Conservation (phyloP, 1,140 invertebrate species). For the Saccostrea cuccullata region DNA sequence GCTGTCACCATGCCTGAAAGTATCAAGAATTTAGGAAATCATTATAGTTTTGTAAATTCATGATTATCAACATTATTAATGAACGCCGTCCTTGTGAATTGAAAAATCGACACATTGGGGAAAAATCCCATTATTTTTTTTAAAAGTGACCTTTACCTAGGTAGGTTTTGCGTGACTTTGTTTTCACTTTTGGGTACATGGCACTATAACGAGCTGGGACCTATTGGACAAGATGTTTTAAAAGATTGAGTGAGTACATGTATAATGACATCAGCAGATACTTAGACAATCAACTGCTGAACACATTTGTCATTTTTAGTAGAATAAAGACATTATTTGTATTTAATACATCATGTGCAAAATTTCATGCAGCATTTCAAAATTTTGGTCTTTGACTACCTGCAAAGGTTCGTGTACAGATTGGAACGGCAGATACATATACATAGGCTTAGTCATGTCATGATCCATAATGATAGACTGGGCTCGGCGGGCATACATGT, state of each 20-base stretch:
- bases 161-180: conserved; percentile 44
- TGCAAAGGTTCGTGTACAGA: conserved; percentile 74
- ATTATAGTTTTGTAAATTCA: not conserved
- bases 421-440: conserved; percentile 75
- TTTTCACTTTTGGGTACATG: conserved; percentile 45
- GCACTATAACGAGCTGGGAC: conserved; percentile 41
- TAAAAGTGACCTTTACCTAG: conserved; percentile 26
- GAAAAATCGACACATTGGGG: too few species aligned
- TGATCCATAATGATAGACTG: conserved; percentile 60
- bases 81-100: too few species aligned
- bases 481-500: conserved; percentile 68
- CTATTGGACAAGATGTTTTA: not conserved
- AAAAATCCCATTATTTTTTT: not conserved
- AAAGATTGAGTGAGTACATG: too few species aligned
- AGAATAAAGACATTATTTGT: too few species aligned
- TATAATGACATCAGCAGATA: not conserved
- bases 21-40: not conserved
- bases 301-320: too few species aligned
- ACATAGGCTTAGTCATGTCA: conserved; percentile 66
- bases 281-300: not conserved
- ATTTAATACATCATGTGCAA: too few species aligned
- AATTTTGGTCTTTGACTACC: conserved; percentile 56
- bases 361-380: too few species aligned
- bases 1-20: conserved; percentile 52
- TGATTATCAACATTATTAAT: too few species aligned